Evolutionary conservation across 2,113 vertebrate genomes (phyloP).

Genomic region (Prunella fulvescens): DNA sequence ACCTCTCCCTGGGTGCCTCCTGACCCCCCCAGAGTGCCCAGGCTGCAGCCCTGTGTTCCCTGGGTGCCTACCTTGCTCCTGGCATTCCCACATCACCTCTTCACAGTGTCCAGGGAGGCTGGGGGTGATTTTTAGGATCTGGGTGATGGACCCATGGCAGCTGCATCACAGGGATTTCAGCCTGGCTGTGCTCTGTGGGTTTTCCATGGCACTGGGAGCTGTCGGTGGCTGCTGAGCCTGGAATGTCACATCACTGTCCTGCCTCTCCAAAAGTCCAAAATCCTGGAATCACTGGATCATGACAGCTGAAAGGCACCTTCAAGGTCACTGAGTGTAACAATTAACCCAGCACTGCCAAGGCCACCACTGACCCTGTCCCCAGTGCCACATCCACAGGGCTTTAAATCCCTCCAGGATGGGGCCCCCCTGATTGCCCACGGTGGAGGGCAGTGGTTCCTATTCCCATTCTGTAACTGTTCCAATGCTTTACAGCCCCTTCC

Average conservation of each 20-base stretch:
- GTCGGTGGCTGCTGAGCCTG: accelerated
- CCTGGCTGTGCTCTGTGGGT: accelerated
- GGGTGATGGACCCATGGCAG: accelerated
- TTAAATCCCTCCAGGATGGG: background rate
- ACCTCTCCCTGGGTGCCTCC: background rate
- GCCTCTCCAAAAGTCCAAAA: accelerated
- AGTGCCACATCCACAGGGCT: accelerated
- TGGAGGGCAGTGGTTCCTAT: too few relatives aligned
- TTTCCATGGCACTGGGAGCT: background rate
- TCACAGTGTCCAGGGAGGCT: background rate
- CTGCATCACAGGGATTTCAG: background rate
- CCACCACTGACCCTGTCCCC: background rate
- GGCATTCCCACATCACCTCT: accelerated
- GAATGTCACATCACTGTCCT: accelerated
- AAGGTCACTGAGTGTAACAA: accelerated
- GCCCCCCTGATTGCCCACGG: too few relatives aligned
- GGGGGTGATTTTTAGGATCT: background rate
- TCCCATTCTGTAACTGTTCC: background rate
- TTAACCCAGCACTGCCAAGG: background rate
- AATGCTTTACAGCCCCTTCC: background rate
- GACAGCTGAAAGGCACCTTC: accelerated
- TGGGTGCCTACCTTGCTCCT: too few relatives aligned
- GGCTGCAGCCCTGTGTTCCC: background rate
- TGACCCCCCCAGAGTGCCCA: background rate
- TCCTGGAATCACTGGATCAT: accelerated